phyloP scores from a whole-genome alignment of 2,888 invertebrate genomes.

The Nomada flava region DNA sequence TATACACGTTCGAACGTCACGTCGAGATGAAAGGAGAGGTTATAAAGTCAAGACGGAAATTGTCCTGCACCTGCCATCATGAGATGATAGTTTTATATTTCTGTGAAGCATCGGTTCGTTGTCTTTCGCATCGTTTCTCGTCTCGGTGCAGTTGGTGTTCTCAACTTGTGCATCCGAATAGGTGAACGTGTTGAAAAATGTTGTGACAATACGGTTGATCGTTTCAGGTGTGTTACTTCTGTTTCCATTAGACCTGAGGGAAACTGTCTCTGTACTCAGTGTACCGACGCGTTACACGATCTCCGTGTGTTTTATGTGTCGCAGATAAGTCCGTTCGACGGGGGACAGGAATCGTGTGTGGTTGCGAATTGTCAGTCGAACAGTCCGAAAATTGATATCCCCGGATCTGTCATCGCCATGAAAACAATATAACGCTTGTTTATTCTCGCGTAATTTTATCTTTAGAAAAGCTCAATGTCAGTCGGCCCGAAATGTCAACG shows the following conservation, averaged over 20 bases:
- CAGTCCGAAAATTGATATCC: neutral
- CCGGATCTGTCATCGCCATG: conserved; percentile 11
- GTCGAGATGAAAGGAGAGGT: conserved; percentile 55
- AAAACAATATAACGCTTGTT: conserved; percentile 34
- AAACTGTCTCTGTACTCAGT: neutral
- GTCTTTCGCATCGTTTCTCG: conserved; percentile 4
- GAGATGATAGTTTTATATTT: conserved; percentile 47
- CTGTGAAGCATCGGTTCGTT: conserved; percentile 21
- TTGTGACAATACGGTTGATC: conserved; percentile 26
- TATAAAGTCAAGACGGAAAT: conserved; percentile 62
- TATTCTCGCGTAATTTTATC: conserved; percentile 42
- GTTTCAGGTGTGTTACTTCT: neutral
- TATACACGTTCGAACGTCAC: conserved; percentile 32
- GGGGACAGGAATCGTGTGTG: neutral
- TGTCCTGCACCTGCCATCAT: conserved; percentile 64
- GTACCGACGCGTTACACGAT: conserved; percentile 14
- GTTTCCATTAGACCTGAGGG: conserved; percentile 2
- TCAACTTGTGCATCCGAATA: neutral
- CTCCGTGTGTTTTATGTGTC: neutral
- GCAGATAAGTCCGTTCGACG: conserved; percentile 7
- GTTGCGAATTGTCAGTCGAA: neutral
- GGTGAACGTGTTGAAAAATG: neutral
- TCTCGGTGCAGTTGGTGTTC: neutral
- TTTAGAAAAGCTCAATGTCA: conserved; percentile 34
- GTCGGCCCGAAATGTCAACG: conserved; percentile 35